A percentile compares a stretch with the other conserved stretches of the same genome.
These are phyloP conservation scores for Nothobranchius kuhntae DNA, from an alignment of 2,113 vertebrate genomes.

Conservation along the genomic window DNA sequence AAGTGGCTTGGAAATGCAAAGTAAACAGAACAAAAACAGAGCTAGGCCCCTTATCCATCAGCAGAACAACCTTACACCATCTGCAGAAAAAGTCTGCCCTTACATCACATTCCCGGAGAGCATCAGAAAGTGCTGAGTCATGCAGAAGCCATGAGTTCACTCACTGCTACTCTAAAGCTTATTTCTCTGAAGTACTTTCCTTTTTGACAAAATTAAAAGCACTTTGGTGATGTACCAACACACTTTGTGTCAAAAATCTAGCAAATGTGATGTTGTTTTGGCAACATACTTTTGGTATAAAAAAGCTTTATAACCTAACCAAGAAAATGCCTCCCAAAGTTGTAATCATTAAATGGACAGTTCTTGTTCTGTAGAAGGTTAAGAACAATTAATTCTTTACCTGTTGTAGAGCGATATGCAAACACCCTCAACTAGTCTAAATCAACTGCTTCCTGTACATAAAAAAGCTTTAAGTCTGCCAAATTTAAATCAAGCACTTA, in stretches of 20 bases:
- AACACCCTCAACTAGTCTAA: no score
- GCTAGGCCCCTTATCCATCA: conserved; percentile 47
- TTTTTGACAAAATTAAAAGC: neutral
- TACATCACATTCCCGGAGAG: conserved; percentile 33
- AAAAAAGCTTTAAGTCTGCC: no score
- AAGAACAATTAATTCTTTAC: no score
- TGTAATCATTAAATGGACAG: neutral
- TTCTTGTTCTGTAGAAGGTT: no score
- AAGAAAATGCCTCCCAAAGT: neutral
- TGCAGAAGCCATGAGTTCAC: neutral
- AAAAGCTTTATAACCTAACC: neutral
- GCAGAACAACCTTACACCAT: conserved; percentile 51
- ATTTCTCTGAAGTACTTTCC: neutral
- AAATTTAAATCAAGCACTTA: no score
- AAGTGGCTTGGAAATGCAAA: conserved; percentile 46
- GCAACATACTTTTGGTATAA: neutral
- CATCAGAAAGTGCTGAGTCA: conserved; percentile 28
- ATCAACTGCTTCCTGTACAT: no score
- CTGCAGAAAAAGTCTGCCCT: conserved; percentile 19
- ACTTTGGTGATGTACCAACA: neutral
- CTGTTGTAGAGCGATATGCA: no score
- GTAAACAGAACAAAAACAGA: conserved; percentile 43
- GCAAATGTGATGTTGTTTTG: neutral
- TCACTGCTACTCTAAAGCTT: neutral
- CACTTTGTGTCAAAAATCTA: neutral